These are phyloP conservation scores for Reinhardtius hippoglossoides DNA, from an alignment of 2,113 vertebrate genomes.

Conservation along the genomic window DNA sequence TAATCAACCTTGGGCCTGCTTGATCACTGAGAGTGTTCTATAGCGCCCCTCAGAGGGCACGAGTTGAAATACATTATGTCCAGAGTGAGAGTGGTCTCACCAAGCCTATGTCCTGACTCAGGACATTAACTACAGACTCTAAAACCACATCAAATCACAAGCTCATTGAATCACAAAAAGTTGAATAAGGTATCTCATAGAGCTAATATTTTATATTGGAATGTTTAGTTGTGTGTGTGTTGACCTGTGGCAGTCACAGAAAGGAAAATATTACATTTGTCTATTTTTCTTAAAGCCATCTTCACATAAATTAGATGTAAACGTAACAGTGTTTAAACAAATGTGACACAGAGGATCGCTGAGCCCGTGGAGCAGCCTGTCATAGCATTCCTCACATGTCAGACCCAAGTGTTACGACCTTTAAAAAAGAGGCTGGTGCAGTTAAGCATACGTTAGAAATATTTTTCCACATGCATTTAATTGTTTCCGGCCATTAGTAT, in stretches of 20 bases:
- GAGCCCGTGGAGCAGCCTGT: slow-evolving; percentile 6
- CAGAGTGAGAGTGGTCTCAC: background rate
- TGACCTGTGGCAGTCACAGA: background rate
- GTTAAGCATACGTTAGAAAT: background rate
- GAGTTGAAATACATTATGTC: background rate
- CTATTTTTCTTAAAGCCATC: background rate
- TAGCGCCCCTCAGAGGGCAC: background rate
- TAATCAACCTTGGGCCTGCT: background rate
- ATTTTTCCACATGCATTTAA: background rate
- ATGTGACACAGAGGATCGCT: background rate
- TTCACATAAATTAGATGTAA: background rate
- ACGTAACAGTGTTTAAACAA: background rate
- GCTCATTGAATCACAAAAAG: background rate
- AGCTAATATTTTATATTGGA: background rate
- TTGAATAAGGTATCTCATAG: background rate
- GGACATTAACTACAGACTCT: too few species aligned
- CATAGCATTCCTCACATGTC: slow-evolving; percentile 10
- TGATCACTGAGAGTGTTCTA: slow-evolving; percentile 7
- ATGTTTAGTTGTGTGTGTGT: background rate
- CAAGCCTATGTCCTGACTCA: too few species aligned
- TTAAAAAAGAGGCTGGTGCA: background rate
- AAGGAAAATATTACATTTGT: background rate
- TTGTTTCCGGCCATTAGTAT: background rate
- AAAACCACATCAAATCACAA: too few species aligned
- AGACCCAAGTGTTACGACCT: background rate